Percentiles rank a stretch among this genome's conserved stretches.
Evolutionary conservation across 2,888 invertebrate genomes (phyloP).

Genomic region (Trissonchulus sp.): DNA sequence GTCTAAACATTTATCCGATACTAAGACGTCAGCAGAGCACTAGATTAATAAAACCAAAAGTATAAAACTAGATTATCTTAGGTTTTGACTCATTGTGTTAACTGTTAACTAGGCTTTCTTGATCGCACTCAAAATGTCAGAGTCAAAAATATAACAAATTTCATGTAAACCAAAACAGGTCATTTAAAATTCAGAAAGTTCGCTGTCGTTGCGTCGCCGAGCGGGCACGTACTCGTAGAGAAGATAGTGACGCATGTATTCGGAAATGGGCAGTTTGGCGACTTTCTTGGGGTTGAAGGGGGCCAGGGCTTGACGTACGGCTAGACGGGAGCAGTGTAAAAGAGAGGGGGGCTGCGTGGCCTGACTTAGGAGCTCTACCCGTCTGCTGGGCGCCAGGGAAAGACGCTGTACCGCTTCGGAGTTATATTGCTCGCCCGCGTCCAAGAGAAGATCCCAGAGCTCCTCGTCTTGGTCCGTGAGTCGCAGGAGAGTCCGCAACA

Average conservation of each 20-base stretch:
- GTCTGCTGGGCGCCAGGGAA: background rate
- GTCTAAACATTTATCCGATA: too few relatives aligned
- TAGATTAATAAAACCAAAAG: too few relatives aligned
- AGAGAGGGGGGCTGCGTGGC: constrained; percentile 21
- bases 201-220: too few relatives aligned
- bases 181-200: too few relatives aligned
- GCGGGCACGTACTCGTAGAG: too few relatives aligned
- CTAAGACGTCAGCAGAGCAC: too few relatives aligned
- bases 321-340: background rate
- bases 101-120: too few relatives aligned
- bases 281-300: constrained; percentile 23
- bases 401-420: background rate
- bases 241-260: background rate
- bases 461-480: background rate
- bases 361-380: constrained; percentile 12
- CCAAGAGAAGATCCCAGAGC: constrained; percentile 26
- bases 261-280: constrained; percentile 17
- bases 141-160: too few relatives aligned
- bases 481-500: constrained; percentile 16
- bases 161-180: too few relatives aligned
- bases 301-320: background rate
- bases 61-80: too few relatives aligned
- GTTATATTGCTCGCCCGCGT: constrained; percentile 26
- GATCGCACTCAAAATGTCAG: too few relatives aligned
- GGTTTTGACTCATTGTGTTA: too few relatives aligned